Percentiles rank a stretch among this genome's conserved stretches.
phyloP scores from a whole-genome alignment of 2,113 vertebrate genomes.

The Neofelis nebulosa region DNA sequence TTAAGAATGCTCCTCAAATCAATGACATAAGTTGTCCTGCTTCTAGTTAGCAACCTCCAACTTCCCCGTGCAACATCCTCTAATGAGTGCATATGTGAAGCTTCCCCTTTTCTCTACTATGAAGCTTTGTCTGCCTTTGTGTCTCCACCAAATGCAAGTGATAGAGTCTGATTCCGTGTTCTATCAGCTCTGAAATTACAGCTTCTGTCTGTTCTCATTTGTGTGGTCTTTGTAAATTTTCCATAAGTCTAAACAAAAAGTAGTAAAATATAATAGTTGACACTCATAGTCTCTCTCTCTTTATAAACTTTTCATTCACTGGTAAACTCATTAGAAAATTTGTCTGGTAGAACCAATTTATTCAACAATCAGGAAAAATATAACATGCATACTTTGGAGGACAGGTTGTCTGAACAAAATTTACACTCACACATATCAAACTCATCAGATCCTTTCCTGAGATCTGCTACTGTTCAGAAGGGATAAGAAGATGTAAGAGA shows the following conservation, averaged over 20 bases:
- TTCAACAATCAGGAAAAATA: background rate
- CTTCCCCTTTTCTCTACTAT: background rate
- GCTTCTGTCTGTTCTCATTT: background rate
- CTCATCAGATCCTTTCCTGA: background rate
- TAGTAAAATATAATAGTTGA: background rate
- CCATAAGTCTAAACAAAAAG: background rate
- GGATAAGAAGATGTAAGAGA: background rate
- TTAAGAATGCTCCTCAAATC: background rate
- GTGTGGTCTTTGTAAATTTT: background rate
- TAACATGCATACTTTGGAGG: background rate
- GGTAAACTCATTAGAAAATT: background rate
- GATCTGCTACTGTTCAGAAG: background rate
- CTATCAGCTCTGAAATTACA: background rate
- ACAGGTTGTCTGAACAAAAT: background rate
- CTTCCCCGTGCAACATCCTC: background rate
- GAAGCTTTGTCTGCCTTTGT: background rate
- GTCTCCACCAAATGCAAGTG: background rate
- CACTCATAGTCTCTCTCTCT: background rate
- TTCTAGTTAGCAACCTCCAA: background rate
- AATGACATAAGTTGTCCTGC: too few relatives aligned
- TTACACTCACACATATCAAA: too few relatives aligned
- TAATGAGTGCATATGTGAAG: too few relatives aligned
- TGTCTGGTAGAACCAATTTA: background rate
- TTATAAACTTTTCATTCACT: background rate
- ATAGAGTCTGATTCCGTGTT: background rate